phyloP scores from a whole-genome alignment of 2,113 vertebrate genomes.

The Cyanoliseus patagonus region DNA sequence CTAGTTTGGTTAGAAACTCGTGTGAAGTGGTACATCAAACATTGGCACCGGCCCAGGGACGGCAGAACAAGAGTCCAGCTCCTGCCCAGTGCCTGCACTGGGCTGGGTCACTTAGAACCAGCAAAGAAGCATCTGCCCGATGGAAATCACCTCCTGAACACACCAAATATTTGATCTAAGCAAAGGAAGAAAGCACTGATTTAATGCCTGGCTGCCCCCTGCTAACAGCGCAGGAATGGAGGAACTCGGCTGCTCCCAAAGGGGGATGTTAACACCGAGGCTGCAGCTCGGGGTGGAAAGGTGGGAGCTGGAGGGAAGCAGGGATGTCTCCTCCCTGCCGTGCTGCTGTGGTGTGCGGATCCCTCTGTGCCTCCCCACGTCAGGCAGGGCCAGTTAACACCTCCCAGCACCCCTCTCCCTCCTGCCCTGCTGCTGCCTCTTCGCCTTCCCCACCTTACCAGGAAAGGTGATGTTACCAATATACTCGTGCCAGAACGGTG shows the following conservation, averaged over 20 bases:
- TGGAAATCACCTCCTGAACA: conserved; percentile 14
- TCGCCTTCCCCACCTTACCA: background rate
- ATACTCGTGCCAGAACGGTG: fast-evolving
- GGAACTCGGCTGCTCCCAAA: background rate
- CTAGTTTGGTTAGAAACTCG: conserved; percentile 63
- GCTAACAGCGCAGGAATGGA: background rate
- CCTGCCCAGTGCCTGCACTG: conserved; percentile 1
- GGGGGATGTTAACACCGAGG: background rate
- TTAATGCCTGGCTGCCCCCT: background rate
- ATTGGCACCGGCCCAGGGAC: conserved; percentile 58
- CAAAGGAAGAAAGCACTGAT: background rate
- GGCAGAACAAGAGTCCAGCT: background rate
- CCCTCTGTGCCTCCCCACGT: fast-evolving
- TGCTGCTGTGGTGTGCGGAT: fast-evolving
- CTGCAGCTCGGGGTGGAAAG: background rate
- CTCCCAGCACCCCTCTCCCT: background rate
- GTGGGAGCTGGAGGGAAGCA: background rate
- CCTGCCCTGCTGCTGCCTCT: background rate
- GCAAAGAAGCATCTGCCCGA: conserved; percentile 30
- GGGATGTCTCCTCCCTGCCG: background rate
- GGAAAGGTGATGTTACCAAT: background rate
- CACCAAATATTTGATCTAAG: background rate
- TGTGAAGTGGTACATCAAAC: conserved; percentile 76
- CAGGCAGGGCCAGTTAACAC: background rate
- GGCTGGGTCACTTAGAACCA: background rate